A percentile compares a stretch with the other conserved stretches of the same genome.
Conservation (phyloP, 1,140 invertebrate species). For the Drosophila biarmipes region DNA sequence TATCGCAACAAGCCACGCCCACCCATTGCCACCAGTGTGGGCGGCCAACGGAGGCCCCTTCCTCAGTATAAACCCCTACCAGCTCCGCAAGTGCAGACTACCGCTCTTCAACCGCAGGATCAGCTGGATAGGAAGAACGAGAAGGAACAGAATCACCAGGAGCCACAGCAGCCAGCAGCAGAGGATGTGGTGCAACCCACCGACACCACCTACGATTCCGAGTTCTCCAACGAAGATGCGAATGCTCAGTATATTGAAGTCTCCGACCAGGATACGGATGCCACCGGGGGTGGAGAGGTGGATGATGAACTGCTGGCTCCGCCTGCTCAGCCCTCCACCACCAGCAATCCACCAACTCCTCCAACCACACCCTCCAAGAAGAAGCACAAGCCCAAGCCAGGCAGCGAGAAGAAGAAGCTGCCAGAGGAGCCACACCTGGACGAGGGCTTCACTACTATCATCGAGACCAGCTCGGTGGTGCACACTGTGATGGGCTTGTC, state of each 20-base stretch:
- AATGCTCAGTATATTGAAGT: conserved; percentile 81
- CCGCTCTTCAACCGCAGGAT: conserved; percentile 34
- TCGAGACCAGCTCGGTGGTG: conserved; percentile 71
- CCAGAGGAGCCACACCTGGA: conserved; percentile 3
- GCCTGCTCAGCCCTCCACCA: conserved; percentile 17
- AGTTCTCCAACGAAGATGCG: conserved; percentile 77
- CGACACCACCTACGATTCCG: conserved; percentile 78
- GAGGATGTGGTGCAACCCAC: conserved; percentile 65
- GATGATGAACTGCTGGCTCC: conserved; percentile 61
- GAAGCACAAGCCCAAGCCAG: conserved; percentile 68
- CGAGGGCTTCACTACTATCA: conserved; percentile 59
- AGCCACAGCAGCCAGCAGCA: conserved; percentile 12
- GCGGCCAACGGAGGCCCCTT: conserved; percentile 84
- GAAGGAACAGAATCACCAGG: conserved; percentile 19
- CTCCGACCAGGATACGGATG: conserved; percentile 72
- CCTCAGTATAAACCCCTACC: conserved; percentile 86
- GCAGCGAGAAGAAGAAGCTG: conserved; percentile 59
- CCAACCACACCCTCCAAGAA: conserved; percentile 50
- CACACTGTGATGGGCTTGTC: conserved; percentile 72
- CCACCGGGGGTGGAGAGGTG: conserved; percentile 41
- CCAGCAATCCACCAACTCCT: conserved; percentile 13
- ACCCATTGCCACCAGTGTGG: conserved; percentile 73
- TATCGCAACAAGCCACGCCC: conserved; percentile 86
- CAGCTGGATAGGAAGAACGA: conserved; percentile 23
- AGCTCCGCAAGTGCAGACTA: conserved; percentile 52